phyloP scores from a whole-genome alignment of 2,888 invertebrate species.

The Coremacera marginata region DNA sequence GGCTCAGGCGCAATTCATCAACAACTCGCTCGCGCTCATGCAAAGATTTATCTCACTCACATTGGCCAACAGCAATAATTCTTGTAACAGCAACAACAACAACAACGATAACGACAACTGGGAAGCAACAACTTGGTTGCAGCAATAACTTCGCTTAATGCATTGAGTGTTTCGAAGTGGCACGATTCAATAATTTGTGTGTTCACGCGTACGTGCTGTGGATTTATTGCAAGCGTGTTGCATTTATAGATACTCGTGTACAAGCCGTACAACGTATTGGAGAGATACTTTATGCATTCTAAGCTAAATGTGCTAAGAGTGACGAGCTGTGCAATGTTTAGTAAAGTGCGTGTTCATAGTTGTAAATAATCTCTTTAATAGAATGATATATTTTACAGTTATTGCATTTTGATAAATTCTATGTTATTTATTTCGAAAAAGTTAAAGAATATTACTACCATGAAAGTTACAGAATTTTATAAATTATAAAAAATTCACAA shows the following conservation, averaged over 20 bases:
- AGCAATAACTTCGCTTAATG: neutral
- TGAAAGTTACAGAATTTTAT: too few species aligned
- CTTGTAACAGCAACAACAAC: neutral
- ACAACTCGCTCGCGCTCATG: neutral
- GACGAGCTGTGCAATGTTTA: too few species aligned
- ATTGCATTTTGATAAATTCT: too few species aligned
- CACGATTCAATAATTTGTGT: slow-evolving; percentile 56
- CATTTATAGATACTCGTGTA: slow-evolving; percentile 23
- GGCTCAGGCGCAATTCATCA: neutral
- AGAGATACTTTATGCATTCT: slow-evolving; percentile 10
- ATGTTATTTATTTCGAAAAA: too few species aligned
- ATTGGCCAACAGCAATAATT: neutral
- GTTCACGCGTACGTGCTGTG: slow-evolving; percentile 52
- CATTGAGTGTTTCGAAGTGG: slow-evolving; percentile 32
- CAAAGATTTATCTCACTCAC: neutral
- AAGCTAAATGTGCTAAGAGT: too few species aligned
- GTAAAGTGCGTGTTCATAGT: too few species aligned
- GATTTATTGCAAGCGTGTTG: slow-evolving; percentile 45
- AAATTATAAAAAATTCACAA: too few species aligned
- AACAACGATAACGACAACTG: neutral
- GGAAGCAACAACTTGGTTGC: neutral
- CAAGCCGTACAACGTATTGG: neutral
- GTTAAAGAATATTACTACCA: too few species aligned
- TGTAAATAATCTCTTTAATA: too few species aligned
- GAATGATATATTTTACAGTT: too few species aligned